Conservation (phyloP, 2,888 invertebrate genomes). For the Phlogophora meticulosa region DNA sequence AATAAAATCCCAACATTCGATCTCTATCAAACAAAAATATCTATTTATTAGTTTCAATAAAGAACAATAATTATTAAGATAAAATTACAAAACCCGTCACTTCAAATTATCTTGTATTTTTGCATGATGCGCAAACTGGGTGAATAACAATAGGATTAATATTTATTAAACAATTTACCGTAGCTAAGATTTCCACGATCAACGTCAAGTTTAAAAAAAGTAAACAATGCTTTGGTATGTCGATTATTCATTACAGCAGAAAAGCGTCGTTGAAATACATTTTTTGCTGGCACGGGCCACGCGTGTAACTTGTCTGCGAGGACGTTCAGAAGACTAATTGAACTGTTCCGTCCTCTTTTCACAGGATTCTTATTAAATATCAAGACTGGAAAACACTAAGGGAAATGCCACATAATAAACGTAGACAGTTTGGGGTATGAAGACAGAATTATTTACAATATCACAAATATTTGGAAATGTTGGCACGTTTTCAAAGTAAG, state of each 20-base stretch:
- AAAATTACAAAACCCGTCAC: conserved; percentile 31
- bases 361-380: background rate
- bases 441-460: conserved; percentile 28
- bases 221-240: conserved; percentile 40
- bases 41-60: conserved; percentile 1
- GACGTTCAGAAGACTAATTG: background rate
- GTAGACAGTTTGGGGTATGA: background rate
- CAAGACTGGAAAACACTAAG: background rate
- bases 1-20: conserved; percentile 15
- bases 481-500: conserved; percentile 47
- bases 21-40: conserved; percentile 31
- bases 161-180: conserved; percentile 40
- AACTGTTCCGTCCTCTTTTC: background rate
- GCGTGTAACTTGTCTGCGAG: background rate
- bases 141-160: conserved; percentile 42
- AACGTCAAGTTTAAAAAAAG: conserved; percentile 30
- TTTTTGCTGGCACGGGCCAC: background rate
- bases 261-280: conserved; percentile 1
- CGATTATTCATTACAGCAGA: conserved; percentile 20
- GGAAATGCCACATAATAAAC: background rate
- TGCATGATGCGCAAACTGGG: conserved; percentile 30
- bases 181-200: conserved; percentile 25
- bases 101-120: conserved; percentile 39
- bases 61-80: conserved; percentile 40
- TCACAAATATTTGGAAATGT: conserved; percentile 40